Percentiles rank a stretch among this genome's conserved stretches.
Evolutionary conservation across 2,797 vertebrate genomes (phyloP).

Genomic region (Cryptoprocta ferox): DNA sequence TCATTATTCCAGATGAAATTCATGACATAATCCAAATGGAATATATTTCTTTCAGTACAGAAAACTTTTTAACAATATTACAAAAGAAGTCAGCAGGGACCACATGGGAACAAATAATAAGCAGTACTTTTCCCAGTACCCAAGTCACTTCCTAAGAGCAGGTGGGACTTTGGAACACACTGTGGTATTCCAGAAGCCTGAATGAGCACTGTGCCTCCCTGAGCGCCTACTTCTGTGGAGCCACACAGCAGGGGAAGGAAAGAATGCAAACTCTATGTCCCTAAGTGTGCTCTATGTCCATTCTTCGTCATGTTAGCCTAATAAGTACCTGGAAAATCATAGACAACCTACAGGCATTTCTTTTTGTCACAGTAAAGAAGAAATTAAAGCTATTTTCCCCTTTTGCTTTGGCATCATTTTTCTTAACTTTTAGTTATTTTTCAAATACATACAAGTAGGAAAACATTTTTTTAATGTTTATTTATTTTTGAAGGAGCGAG

Average conservation of each 20-base stretch:
- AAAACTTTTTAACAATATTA: constrained; percentile 64
- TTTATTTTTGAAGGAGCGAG: too few relatives aligned
- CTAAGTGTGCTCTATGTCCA: neutral
- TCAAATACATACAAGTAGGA: neutral
- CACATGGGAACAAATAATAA: neutral
- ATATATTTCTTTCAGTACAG: constrained; percentile 68
- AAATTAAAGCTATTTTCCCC: neutral
- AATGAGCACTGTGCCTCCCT: neutral
- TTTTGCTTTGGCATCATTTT: neutral
- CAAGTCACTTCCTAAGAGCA: neutral
- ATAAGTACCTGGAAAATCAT: neutral
- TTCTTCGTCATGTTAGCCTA: neutral
- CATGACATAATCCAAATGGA: constrained; percentile 75
- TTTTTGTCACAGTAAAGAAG: neutral
- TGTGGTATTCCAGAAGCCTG: neutral
- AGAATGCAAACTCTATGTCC: neutral
- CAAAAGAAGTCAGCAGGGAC: constrained; percentile 26
- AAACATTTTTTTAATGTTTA: neutral
- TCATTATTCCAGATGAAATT: constrained; percentile 68
- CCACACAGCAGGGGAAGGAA: neutral
- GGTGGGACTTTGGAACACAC: neutral
- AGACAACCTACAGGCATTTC: neutral
- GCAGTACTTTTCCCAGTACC: neutral
- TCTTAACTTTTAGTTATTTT: constrained; percentile 14
- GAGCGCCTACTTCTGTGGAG: neutral